Percentiles rank a stretch among this genome's conserved stretches.
These are phyloP conservation scores for Nebria salina DNA, from an alignment of 2,888 invertebrate species.

Conservation along the genomic window DNA sequence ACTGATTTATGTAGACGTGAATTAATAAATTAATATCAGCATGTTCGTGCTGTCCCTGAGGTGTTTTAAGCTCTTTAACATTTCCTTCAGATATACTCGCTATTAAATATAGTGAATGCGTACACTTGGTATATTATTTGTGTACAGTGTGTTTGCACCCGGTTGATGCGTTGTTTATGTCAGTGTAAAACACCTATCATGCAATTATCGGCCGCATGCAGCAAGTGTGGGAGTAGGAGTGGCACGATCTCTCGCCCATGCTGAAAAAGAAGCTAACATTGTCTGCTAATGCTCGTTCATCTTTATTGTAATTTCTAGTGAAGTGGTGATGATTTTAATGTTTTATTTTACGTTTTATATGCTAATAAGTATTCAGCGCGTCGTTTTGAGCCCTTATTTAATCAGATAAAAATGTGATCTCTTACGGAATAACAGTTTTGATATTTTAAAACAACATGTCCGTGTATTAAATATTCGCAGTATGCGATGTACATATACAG, in stretches of 20 bases:
- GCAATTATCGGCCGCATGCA: neutral
- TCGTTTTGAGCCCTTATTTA: too few relatives aligned
- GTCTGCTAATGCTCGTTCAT: neutral
- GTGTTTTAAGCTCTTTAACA: neutral
- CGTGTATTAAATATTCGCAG: neutral
- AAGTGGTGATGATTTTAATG: neutral
- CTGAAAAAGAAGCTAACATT: neutral
- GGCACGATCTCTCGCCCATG: neutral
- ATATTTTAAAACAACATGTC: neutral
- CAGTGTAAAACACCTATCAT: neutral
- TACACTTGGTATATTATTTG: neutral
- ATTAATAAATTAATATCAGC: slow-evolving; percentile 31
- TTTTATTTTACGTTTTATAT: neutral
- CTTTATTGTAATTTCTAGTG: neutral
- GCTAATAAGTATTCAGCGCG: too few relatives aligned
- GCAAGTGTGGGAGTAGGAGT: neutral
- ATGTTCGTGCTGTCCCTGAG: neutral
- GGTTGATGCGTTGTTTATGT: neutral
- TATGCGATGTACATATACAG: neutral
- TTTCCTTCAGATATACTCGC: neutral
- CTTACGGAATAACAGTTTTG: too few relatives aligned
- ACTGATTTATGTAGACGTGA: slow-evolving; percentile 23
- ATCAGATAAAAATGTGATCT: too few relatives aligned
- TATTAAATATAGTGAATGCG: neutral
- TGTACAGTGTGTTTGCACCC: neutral